Percentiles rank a stretch among this genome's conserved stretches.
These are phyloP conservation scores for Schizopygopsis pylzovi DNA, from an alignment of 2,797 vertebrate species.

Conservation along the genomic window DNA sequence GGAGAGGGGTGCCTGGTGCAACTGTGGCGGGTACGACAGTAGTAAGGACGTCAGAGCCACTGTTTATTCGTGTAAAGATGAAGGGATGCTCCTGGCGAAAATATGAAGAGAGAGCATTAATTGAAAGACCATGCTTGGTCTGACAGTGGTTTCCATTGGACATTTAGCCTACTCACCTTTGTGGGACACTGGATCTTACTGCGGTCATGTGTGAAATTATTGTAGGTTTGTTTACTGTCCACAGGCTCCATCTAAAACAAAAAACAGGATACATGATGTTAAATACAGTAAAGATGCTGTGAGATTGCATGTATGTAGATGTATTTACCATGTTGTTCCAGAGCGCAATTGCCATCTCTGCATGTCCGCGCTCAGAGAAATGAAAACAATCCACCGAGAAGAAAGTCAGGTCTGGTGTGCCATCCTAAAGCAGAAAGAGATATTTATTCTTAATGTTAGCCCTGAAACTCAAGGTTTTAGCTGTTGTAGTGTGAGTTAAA, in stretches of 20 bases:
- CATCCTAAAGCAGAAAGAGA: conserved; percentile 73
- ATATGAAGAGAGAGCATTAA: conserved; percentile 27
- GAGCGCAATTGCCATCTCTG: conserved; percentile 86
- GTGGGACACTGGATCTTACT: conserved; percentile 86
- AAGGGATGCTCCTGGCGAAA: conserved; percentile 85
- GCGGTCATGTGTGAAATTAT: conserved; percentile 84
- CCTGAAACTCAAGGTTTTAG: background rate
- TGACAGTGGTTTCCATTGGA: conserved; percentile 14
- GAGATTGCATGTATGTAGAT: background rate
- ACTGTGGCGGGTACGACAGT: conserved; percentile 31
- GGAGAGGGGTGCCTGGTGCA: conserved; percentile 8
- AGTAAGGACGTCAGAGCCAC: conserved; percentile 56
- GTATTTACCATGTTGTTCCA: conserved; percentile 96
- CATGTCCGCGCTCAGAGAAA: conserved; percentile 87
- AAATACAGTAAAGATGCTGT: conserved; percentile 35
- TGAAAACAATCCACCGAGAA: conserved; percentile 92
- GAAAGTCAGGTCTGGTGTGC: conserved; percentile 79
- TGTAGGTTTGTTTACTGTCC: conserved; percentile 85
- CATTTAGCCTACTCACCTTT: conserved; percentile 68
- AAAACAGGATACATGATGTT: conserved; percentile 37
- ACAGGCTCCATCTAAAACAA: conserved; percentile 87
- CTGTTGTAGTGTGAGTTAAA: background rate
- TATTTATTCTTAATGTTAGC: background rate
- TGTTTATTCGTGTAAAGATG: conserved; percentile 85
- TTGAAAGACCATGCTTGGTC: conserved; percentile 16